Evolutionary conservation across 2,113 vertebrate genomes (phyloP), one percentile per base, ranked within the genome.

Genomic region (Tetrao urogallus): DNA sequence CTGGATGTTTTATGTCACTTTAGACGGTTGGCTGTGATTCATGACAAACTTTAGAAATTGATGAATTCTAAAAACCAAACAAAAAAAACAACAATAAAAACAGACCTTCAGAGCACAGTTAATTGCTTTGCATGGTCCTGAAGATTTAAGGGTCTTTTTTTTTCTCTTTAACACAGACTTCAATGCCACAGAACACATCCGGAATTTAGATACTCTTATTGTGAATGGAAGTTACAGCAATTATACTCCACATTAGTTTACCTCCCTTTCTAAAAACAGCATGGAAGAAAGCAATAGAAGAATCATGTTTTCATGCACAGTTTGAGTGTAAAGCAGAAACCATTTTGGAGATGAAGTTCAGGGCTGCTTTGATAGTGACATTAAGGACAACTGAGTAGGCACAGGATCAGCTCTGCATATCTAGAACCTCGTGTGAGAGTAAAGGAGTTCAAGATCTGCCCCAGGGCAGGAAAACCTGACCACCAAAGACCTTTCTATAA

Each of bases 351-450:
- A 47, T 32, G 1, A 88, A 83, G 77, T 63, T 67, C 50, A 45
- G 72, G 45, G 25, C 63, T 65, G 16, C 27, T 12, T 40, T 47
- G 38, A 42, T 17, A 76, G 54, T 2, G 3, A 9, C 7, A 52
- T 71, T 78, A 70, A 73, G 70, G 58, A 34, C 57, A 65, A 40
- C 16, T 27, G 47, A 45, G 17, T 5, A 57, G 82, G 88, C 93
- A 85, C 52, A 64, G 87, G 60, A 45, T 38, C 54, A 74, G 21
- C 48, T 43, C 54, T 48, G 20, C 6, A 5, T 4, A 8, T 48
- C 52, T 45, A 57, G 20, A 78, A 48, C 32, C 8, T 28, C 0
- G 3, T 6, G 1, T 1, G 1, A 47, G 34, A 36, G 11, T 42
- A 56, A 73, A 76, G 79, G 8, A 50, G 27, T 50, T 76, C 72